Base-by-base conservation (phyloP, 1,140 invertebrate genomes). In the Hirudo medicinalis region DNA sequence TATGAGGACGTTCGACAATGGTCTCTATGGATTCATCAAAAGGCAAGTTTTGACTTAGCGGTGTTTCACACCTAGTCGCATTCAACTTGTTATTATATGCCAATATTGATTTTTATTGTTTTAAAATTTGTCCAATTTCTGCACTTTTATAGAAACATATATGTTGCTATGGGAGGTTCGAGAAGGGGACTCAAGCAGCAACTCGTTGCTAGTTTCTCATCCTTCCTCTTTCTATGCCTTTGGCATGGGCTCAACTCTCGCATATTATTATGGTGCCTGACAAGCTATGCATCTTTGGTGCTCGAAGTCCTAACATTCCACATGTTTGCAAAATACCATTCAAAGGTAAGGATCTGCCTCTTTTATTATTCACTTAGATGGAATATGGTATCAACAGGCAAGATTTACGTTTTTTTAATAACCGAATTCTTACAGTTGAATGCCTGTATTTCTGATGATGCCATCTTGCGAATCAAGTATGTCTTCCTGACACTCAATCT, bases 21-120 rank as follows among this genome's bases (percentile, higher is more conserved):
- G 57, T 25, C 57, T 63, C 19, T 63, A 63, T 63, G 29, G 17
- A 22, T 63, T 63, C 19, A 32, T 63, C 19, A 63, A 63, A 63
- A 63, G 57, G 57, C 17, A 63, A 63, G 9, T 15, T 25, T 63
- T 6, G 17, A 63, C 29, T 20, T n/a, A n/a, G n/a, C n/a, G n/a
- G n/a, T n/a, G n/a, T n/a, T n/a, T n/a, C n/a, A n/a, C n/a, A n/a
- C n/a, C 27, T 60, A 8, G 8, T 5, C 4, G 4, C 55, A 60
- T 60, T 60, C n/a, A 60, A 15, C n/a, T 60, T 27, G 8, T 60
- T 15, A 60, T 27, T 5, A 27, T 60, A 60, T n/a, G n/a, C n/a
- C n/a, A n/a, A n/a, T n/a, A n/a, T n/a, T n/a, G n/a, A n/a, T n/a
- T n/a, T n/a, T n/a, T n/a, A n/a, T n/a, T n/a, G n/a, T n/a, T n/a